Percentiles rank a stretch among this genome's conserved stretches.
Conservation (phyloP, 1,140 invertebrate genomes). For the Chrysoperla carnea region DNA sequence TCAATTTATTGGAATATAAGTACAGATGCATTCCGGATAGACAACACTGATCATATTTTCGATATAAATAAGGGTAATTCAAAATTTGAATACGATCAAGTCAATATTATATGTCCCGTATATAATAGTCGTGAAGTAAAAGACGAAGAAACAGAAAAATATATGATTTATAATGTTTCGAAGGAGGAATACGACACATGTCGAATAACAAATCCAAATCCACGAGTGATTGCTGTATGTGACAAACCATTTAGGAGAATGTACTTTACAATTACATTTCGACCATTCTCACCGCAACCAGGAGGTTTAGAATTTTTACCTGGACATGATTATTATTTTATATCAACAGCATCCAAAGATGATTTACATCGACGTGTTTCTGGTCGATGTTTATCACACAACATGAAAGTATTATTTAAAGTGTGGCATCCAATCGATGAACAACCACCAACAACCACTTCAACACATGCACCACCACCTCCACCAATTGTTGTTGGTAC, state of each 20-base stretch:
- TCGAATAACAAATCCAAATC: constrained; percentile 84
- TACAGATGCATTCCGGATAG: constrained; percentile 77
- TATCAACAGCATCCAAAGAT: constrained; percentile 81
- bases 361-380: constrained; percentile 79
- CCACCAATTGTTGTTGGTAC: constrained; percentile 18
- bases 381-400: constrained; percentile 74
- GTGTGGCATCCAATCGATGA: constrained; percentile 62
- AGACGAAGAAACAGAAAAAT: constrained; percentile 75
- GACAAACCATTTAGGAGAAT: constrained; percentile 86
- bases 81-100: constrained; percentile 83
- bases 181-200: constrained; percentile 93
- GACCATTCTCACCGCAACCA: constrained; percentile 88
- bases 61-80: constrained; percentile 89
- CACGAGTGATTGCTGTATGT: constrained; percentile 84
- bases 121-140: constrained; percentile 39
- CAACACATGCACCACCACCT: constrained; percentile 26
- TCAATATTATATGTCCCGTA: constrained; percentile 88
- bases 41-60: constrained; percentile 94
- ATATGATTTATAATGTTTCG: constrained; percentile 92
- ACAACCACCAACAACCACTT: constrained; percentile 21
- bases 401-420: constrained; percentile 94
- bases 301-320: constrained; percentile 86
- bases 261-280: constrained; percentile 93
- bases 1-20: constrained; percentile 24
- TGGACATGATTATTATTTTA: constrained; percentile 91